Evolutionary conservation across 1,140 invertebrate species (phyloP), one percentile per base, ranked within the genome.

Genomic region (Sweltsa coloradensis): DNA sequence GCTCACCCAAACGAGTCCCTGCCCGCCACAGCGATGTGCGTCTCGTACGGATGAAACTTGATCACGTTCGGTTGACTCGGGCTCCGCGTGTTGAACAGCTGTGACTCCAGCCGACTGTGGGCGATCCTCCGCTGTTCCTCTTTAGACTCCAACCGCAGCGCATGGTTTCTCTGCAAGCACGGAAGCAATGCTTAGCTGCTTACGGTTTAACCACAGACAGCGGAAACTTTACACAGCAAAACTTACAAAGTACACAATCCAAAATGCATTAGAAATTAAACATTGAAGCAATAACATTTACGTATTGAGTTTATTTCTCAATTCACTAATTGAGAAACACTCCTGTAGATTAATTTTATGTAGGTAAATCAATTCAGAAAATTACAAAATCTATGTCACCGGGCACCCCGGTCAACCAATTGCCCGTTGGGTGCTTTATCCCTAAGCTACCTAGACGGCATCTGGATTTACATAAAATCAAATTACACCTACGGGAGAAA

Each of bases 41-140:
- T 77, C 58, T 95, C 88, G 61, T 86, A 94, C 1, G 91, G 89
- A 73, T 95, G 85, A 65, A 95, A 87, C 49, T 79, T 73, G 39
- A 95, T 68, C 14, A 85, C 74, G 46, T 79, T 74, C 14, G 89
- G 87, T 47, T 81, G 74, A 47, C 82, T 76, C 46, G 79, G 71
- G 56, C 83, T 89, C 57, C 82, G 78, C 40, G 85, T 79, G 53
- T 83, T 79, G 70, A 93, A 93, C 36, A 85, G 71, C 68, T 89
- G 85, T 50, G 82, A 80, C 58, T 91, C 88, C 50, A 90, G 66
- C 54, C 75, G 70, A 36, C 65, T 66, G 24, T 64, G 59, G 34
- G 66, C 57, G 18, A 67, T 62, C 55, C 72, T 71, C 25, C 61
- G 51, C 48, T 79, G 75, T 60, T 89, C 83, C 29, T 82, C 76